Conservation (phyloP, 1,140 invertebrate genomes). For the Euwallacea fornicatus region DNA sequence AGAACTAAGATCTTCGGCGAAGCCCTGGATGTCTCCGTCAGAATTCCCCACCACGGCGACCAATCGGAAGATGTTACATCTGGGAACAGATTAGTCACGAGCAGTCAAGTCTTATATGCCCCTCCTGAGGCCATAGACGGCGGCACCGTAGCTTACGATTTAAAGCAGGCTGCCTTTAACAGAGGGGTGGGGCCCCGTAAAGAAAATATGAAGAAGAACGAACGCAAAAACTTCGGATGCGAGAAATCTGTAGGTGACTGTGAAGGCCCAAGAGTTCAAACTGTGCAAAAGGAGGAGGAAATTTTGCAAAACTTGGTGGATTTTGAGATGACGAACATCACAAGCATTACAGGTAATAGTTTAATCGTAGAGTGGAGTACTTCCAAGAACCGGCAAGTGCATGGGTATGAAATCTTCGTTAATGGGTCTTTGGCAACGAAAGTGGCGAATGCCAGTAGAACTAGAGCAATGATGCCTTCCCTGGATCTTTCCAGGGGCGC, state of each 20-base stretch:
- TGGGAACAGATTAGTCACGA: not conserved
- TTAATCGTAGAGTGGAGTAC: conserved; percentile 44
- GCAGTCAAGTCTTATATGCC: conserved; percentile 19
- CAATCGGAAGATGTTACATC: conserved; percentile 38
- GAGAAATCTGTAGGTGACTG: not conserved
- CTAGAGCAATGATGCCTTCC: conserved; percentile 44
- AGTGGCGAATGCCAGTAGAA: conserved; percentile 42
- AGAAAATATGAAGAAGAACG: conserved; percentile 25
- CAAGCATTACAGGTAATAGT: conserved; percentile 43
- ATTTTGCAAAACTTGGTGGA: conserved; percentile 26
- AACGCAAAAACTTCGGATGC: conserved; percentile 6
- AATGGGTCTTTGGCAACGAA: conserved; percentile 41
- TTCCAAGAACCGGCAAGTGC: conserved; percentile 26
- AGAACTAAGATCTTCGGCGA: conserved; percentile 39
- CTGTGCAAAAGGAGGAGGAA: conserved; percentile 22
- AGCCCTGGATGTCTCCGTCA: conserved; percentile 23
- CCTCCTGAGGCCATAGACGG: conserved; percentile 9
- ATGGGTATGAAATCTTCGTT: conserved; percentile 44
- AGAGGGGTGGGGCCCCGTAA: conserved; percentile 28
- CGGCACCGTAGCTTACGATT: not conserved
- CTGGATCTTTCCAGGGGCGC: conserved; percentile 37
- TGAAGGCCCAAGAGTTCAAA: conserved; percentile 5
- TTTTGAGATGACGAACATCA: conserved; percentile 38
- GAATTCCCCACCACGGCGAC: conserved; percentile 27
- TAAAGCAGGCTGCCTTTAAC: conserved; percentile 18